Base-by-base conservation (phyloP, 1,140 invertebrate species). In the Cecropterus lyciades region DNA sequence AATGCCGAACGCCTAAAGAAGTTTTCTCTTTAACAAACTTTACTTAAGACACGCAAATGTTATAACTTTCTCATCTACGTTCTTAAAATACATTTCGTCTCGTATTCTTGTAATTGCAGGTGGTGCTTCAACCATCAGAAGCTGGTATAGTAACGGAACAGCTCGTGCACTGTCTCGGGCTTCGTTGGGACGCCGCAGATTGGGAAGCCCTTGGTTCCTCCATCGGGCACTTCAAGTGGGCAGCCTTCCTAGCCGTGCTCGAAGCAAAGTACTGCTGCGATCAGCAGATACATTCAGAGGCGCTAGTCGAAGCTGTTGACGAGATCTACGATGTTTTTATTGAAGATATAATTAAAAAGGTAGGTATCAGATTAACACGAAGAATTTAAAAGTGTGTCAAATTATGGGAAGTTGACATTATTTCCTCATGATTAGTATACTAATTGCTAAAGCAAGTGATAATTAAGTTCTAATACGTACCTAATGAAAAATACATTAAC, bases 281-380 rank as follows among this genome's bases (percentile, higher is more conserved):
- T 33, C 92, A 93, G 40, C 93, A 92, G 20, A 77, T 94, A 40
- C 94, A 96, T 76, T 79, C 86, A 10, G 93, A 94, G 40, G 95
- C 95, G 0, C 77, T 97, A 5, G 89, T 93, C 0, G 95, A 96
- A 91, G 95, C 95, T 1, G 94, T 97, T 0, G 93, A 95, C 49
- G 96, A 96, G 73, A 92, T 97, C 13, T 95, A 95, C 77, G 95
- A 96, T 71, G 95, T 94, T n/a, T 96, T 96, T 60, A 94, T 97
- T 43, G 94, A 96, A 60, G 96, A 97, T 91, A 95, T 96, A 37
- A 94, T 97, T n/a, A 97, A 97, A 89, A 97, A 97, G 93, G 95
- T 95, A 86, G 3, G 37, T 37, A 9, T 33, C 24, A 45, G 9
- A 24, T 20, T n/a, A n/a, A n/a, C n/a, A n/a, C n/a, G n/a, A n/a